Conservation (phyloP, 2,888 invertebrate genomes). For the Polymixis flavicincta region DNA sequence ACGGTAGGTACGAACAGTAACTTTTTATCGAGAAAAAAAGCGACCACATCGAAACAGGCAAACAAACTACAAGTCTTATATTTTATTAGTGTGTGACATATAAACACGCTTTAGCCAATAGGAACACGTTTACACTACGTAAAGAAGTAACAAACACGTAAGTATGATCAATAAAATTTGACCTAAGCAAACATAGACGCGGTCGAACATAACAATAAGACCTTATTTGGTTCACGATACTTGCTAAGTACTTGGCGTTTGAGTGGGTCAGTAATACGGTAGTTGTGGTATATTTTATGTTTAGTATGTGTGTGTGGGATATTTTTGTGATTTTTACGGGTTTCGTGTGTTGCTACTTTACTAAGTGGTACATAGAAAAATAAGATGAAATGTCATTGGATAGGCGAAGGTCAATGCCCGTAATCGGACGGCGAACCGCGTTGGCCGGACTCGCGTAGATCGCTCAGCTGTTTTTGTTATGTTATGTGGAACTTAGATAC, state of each 20-base stretch:
- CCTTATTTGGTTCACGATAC: conserved; percentile 48
- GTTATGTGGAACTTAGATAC: no score
- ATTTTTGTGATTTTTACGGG: neutral
- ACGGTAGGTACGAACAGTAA: neutral
- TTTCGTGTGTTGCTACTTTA: neutral
- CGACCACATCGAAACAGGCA: neutral
- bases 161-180: conserved; percentile 53
- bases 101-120: conserved; percentile 22
- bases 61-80: conserved; percentile 1
- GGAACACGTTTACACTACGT: conserved; percentile 11
- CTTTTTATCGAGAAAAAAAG: neutral
- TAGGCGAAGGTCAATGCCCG: no score
- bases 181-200: conserved; percentile 48
- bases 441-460: no score
- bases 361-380: no score
- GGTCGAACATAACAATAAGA: conserved; percentile 36
- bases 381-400: no score
- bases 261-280: conserved; percentile 6
- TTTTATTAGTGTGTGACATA: conserved; percentile 13
- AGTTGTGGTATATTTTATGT: conserved; percentile 17
- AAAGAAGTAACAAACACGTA: conserved; percentile 32
- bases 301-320: neutral
- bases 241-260: conserved; percentile 13
- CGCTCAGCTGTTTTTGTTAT: no score
- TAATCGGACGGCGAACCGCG: no score